These are phyloP conservation scores for Crocidura indochinensis DNA, from an alignment of 2,797 vertebrate species.

Conservation along the genomic window DNA sequence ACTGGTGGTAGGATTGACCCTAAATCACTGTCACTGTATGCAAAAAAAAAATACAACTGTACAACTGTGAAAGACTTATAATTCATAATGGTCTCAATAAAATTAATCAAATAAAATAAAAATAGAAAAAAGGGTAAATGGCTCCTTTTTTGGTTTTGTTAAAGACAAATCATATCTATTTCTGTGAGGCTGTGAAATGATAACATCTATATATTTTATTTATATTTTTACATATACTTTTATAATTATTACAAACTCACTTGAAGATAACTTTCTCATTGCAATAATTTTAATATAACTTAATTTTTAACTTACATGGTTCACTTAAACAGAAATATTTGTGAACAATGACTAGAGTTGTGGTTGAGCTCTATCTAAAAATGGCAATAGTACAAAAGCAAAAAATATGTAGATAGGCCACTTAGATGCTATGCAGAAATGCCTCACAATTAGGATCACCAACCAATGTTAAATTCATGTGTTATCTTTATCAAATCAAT, in stretches of 20 bases:
- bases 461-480: neutral
- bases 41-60: too few species aligned
- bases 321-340: neutral
- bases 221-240: neutral
- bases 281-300: neutral
- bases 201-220: neutral
- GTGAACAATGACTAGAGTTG: neutral
- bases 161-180: constrained; percentile 61
- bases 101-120: too few species aligned
- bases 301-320: constrained; percentile 26
- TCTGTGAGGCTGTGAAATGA: neutral
- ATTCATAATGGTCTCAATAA: too few species aligned
- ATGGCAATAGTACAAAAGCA: constrained; percentile 41
- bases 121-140: constrained; percentile 27
- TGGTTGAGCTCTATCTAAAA: neutral
- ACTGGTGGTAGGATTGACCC: too few species aligned
- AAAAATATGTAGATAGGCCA: constrained; percentile 1
- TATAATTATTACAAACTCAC: neutral
- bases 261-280: too few species aligned
- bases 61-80: too few species aligned
- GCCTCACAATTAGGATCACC: neutral
- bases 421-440: neutral
- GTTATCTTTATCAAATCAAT: constrained; percentile 23
- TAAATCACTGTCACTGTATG: too few species aligned
- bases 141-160: constrained; percentile 9